Evolutionary conservation across 1,140 invertebrate genomes (phyloP), one percentile per base, ranked within the genome.

Genomic region (Drosophila neocordata): DNA sequence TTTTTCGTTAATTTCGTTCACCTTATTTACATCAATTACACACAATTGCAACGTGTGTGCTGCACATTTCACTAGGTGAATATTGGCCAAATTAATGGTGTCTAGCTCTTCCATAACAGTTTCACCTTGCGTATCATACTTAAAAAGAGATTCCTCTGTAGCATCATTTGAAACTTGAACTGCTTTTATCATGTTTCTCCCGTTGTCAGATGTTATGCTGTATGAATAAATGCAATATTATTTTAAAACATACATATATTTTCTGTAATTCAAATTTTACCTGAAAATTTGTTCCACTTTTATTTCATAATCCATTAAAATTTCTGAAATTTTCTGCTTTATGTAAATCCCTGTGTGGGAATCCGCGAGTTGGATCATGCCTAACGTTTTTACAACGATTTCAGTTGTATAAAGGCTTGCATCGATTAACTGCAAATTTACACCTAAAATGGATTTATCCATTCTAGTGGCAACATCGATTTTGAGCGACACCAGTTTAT

Each of bases 191-290:
- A 63, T 73, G 41, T 72, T 67, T 62, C 44, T 58, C 4, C 38
- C 65, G 44, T 62, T 73, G 51, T 73, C 65, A 3, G 65, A 69
- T 68, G 65, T 69, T 51, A 61, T 73, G 57, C 61, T 65, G 37
- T 62, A 35, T 12, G 51, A 53, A 64, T 48, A 37, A 55, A 65
- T 52, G 24, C 51, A 13, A 41, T 13, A 55, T 34, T 51, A 35
- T 15, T 51, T 64, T 35, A 38, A 22, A 48, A 65, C 18, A 34
- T 24, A 62, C 31, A 55, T 44, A 53, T 60, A 13, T 52, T 51
- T 13, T 58, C 24, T 70, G 53, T 31, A 62, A 61, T 58, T 55
- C 38, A 62, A 27, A 37, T 67, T 67, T 67, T 62, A 63, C 59
- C 67, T 64, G 38, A 48, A 69, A 27, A 64, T 62, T 56, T 69